Evolutionary conservation across 2,797 vertebrate genomes (phyloP).

Genomic region (Rhinoraja longicauda): DNA sequence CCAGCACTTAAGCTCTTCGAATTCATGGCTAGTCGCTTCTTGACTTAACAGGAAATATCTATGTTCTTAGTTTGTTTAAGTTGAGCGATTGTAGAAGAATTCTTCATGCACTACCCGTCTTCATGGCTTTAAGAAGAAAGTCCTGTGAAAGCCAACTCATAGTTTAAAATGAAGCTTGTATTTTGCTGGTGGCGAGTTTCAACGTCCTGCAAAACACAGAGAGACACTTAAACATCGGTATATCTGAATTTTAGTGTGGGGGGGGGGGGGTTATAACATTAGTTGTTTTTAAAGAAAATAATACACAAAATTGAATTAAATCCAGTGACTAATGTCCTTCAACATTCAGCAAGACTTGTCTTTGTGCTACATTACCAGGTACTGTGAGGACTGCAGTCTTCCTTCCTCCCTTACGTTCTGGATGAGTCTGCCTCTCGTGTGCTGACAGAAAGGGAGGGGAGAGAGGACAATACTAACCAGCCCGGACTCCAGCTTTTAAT

Average conservation of each 20-base stretch:
- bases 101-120: neutral
- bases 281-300: neutral
- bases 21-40: neutral
- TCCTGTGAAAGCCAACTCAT: neutral
- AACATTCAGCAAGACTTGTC: neutral
- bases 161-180: neutral
- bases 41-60: neutral
- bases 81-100: neutral
- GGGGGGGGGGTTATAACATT: neutral
- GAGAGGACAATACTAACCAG: neutral
- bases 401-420: neutral
- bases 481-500: constrained; percentile 8
- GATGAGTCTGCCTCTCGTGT: neutral
- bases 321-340: neutral
- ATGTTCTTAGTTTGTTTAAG: neutral
- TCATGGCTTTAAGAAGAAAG: neutral
- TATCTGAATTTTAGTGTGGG: neutral
- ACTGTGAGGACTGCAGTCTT: neutral
- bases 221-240: neutral
- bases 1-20: neutral
- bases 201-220: neutral
- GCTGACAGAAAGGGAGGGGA: neutral
- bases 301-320: neutral
- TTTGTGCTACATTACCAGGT: neutral
- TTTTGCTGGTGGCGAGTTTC: neutral